Conservation (phyloP, 1,140 invertebrate genomes). For the Anastrepha obliqua region DNA sequence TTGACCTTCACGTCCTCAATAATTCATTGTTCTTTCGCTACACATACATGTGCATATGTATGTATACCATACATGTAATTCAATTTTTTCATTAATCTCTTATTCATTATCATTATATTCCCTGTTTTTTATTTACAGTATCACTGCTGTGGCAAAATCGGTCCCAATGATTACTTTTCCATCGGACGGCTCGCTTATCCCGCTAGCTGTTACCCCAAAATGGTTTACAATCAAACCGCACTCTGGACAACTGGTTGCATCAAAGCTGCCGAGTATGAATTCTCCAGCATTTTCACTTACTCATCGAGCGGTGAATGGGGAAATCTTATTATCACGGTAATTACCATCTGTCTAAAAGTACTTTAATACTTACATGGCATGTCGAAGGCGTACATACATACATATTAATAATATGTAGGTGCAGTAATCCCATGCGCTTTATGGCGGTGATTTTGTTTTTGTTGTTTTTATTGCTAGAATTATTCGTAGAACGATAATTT, state of each 20-base stretch:
- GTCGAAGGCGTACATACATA: background rate
- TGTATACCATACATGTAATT: background rate
- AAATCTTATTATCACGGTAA: conserved; percentile 61
- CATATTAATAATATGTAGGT: background rate
- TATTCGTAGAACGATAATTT: background rate
- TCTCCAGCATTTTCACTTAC: conserved; percentile 61
- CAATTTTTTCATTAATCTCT: background rate
- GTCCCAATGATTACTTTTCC: conserved; percentile 65
- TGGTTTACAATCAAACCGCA: conserved; percentile 40
- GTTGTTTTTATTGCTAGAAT: background rate
- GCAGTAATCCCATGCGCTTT: too few species aligned
- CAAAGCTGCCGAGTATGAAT: conserved; percentile 61
- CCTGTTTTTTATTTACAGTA: conserved; percentile 60
- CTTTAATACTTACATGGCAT: background rate
- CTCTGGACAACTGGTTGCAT: conserved; percentile 60
- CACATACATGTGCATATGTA: background rate
- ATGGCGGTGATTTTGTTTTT: background rate
- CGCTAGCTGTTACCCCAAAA: conserved; percentile 50
- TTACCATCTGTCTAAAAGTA: conserved; percentile 1
- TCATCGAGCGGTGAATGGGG: conserved; percentile 63
- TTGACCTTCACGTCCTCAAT: too few species aligned
- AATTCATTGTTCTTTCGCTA: background rate
- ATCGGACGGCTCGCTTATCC: conserved; percentile 35
- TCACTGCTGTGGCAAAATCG: conserved; percentile 64
- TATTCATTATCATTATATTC: background rate